Evolutionary conservation across 2,113 vertebrate species (phyloP), one percentile per base, ranked within the genome.

Genomic region (Stigmatopora argus): DNA sequence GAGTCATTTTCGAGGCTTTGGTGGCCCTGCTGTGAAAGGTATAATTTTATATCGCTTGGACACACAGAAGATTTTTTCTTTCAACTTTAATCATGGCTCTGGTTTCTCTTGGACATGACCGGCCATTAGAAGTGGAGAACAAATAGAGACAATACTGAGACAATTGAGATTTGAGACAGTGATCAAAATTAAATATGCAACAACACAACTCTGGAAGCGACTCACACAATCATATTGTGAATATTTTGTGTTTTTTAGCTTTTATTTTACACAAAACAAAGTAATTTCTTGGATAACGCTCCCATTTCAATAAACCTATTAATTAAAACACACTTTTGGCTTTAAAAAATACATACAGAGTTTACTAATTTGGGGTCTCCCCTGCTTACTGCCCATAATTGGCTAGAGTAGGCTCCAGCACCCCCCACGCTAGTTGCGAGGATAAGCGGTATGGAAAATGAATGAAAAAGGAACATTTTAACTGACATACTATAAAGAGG

Each of bases 21-120:
- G 45, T 15, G 55, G 71, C 72, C 64, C 69, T 58, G 59, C 74
- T 73, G 77, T 75, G 75, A 72, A 66, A 81, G 65, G 64, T 84
- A 72, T 66, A 59, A 78, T 78, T 88, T 88, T 85, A 84, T 74
- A 83, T 79, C 75, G 35, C 76, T 84, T 77, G 72, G 72, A 86
- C 79, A 80, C 80, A 77, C 74, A 82, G 52, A 64, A 58, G 69
- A 85, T 85, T 74, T 73, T 82, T 87, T 66, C 80, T 83, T 84
- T 84, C 79, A 67, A 81, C 72, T 83, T 71, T 83, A 56, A 85
- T 88, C 85, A 77, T 17, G 61, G 64, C 62, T 4, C 59, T 56
- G 71, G 75, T 78, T 85, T 80, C 56, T 73, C 55, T 79, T 55
- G 21, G 21, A 55, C 23, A 13, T 13, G 64, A 71, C 62, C 55